Percentiles rank a stretch among this genome's conserved stretches.
phyloP scores from a whole-genome alignment of 2,113 vertebrate species.

The Eolophus roseicapilla region DNA sequence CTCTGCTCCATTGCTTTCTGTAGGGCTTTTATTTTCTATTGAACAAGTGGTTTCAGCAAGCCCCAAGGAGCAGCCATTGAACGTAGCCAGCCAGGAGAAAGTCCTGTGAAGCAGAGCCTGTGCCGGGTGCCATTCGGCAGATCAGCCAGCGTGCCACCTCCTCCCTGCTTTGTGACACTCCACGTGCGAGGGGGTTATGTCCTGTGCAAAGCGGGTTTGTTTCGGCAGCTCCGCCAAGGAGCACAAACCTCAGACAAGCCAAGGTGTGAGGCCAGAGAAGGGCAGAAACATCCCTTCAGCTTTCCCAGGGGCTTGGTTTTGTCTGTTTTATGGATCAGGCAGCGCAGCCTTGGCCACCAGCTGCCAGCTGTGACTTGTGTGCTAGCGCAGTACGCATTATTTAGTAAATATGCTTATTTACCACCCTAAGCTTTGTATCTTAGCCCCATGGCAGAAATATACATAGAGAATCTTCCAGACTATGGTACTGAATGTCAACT shows the following conservation, averaged over 20 bases:
- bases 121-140: not conserved
- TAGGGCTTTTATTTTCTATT: not conserved
- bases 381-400: not conserved
- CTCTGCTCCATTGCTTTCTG: not conserved
- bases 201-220: fast-evolving
- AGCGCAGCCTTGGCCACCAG: not conserved
- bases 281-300: not conserved
- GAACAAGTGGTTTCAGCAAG: not conserved
- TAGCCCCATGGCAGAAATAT: not conserved
- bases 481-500: not conserved
- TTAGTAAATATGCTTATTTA: not conserved
- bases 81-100: not conserved
- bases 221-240: not conserved
- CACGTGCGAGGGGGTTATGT: fast-evolving
- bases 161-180: not conserved
- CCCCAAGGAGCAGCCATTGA: not conserved
- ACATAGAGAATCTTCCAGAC: not conserved
- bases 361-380: not conserved
- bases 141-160: not conserved
- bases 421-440: constrained; percentile 12
- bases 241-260: not conserved
- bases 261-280: not conserved
- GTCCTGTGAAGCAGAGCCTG: not conserved
- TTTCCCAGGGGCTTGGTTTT: not conserved
- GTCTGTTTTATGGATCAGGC: not conserved